Evolutionary conservation across 2,797 vertebrate species (phyloP), one percentile per base, ranked within the genome.

Genomic region (Tenualosa ilisha): DNA sequence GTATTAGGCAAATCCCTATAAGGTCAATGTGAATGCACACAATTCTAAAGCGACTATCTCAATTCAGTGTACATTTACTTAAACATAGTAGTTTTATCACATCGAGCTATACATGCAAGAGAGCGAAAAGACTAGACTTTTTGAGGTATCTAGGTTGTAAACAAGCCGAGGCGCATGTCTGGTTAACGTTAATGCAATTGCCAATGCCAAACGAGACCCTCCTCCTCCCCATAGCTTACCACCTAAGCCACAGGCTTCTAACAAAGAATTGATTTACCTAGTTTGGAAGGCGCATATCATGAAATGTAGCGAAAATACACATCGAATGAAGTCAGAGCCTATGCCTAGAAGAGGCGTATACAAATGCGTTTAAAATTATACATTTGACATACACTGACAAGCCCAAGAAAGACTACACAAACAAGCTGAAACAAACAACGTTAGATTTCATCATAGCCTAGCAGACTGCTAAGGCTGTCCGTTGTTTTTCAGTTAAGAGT

Each of bases 401-500:
- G 49, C 17, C 3, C 79, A 72, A 84, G 9, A 40, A 26, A n/a
- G 13, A 84, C 87, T 6, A 50, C 43, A 24, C 9, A 88, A 31
- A 89, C 89, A 88, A 50, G 61, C 43, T 79, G 84, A 81, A 82
- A 82, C 83, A 86, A 88, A 87, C 81, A 46, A 46, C 46, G 46
- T 12, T 51, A 84, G 82, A 85, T 85, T 86, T 31, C 9, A 79
- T 22, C 17, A 56, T 56, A 56, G 50, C 5, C 50, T 81, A 88
- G 84, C 20, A 84, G 61, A 87, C 87, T 90, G 92, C 89, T 91
- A 75, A 86, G 86, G 79, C 84, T 81, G 90, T 84, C 22, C 15
- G 26, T 51, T 65, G 82, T 43, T 56, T 46, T 61, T 84, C 13
- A 46, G 13, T 22, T n/a, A 40, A 65, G 40, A 81, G 40, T 72